Evolutionary conservation across 2,113 vertebrate species (phyloP).

Genomic region (Apistogramma diplotaenia): DNA sequence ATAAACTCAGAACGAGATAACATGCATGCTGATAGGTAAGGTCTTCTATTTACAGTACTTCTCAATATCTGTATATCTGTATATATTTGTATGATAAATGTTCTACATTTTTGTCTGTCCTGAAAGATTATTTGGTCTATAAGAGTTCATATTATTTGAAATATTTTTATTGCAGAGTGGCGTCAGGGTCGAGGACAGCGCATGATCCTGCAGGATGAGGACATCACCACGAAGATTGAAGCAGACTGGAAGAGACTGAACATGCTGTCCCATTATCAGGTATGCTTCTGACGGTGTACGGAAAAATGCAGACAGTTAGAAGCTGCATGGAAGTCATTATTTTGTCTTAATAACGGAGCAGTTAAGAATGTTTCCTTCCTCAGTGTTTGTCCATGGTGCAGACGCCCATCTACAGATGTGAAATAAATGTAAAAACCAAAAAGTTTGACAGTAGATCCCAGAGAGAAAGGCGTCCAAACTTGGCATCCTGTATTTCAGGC

Average conservation of each 20-base stretch:
- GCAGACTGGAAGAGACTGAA: conserved; percentile 96
- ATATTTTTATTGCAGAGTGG: conserved; percentile 83
- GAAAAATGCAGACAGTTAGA: neutral
- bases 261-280: conserved; percentile 83
- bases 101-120: neutral
- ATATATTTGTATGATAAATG: neutral
- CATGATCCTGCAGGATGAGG: conserved; percentile 93
- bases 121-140: neutral
- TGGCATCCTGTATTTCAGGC: neutral
- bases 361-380: neutral
- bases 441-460: fast-evolving
- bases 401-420: neutral
- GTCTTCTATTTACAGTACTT: neutral
- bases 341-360: neutral
- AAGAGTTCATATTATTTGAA: neutral
- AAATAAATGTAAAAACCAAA: neutral
- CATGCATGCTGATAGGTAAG: neutral
- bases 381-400: neutral
- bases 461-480: neutral
- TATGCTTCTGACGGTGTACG: conserved; percentile 8
- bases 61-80: too few relatives aligned
- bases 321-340: neutral
- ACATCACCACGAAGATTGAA: conserved; percentile 97
- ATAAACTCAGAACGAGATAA: neutral
- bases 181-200: conserved; percentile 92